Evolutionary conservation across 2,888 invertebrate genomes (phyloP), one percentile per base, ranked within the genome.

Genomic region (Drosophila demipolita): DNA sequence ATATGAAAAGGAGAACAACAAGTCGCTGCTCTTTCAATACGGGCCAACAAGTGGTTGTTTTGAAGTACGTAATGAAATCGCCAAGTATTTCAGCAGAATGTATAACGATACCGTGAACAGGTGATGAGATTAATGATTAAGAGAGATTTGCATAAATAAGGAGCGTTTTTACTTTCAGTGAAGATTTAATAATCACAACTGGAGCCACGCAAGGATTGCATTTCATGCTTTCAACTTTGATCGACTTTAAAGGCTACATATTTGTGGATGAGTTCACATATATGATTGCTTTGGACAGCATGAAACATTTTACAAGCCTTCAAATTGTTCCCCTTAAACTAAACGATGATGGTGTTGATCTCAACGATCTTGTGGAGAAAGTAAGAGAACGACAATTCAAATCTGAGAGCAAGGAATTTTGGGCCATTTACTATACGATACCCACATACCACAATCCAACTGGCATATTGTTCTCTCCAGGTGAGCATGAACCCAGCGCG

Each of bases 251-350:
- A 53, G 94, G 94, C 1, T 91, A 94, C 12, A 94, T 95, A 59
- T 95, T 95, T 89, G 94, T 95, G 12, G 96, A 96, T 83, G 95
- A 95, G 89, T 94, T 94, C 17, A 95, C 95, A 1, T 96, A 95
- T 80, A 95, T 95, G 94, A 94, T 95, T 70, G 95, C 95, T 3
- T 89, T 95, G 32, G 94, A 94, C 42, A 91, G 93, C 15, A 94
- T 95, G 72, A 92, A 92, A 66, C 94, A 94, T 75, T 95, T 95
- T 78, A 93, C 94, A 11, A 91, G 93, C 2, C 91, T 95, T 75
- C 93, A 92, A 74, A 91, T 95, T 32, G 90, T 95, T 35, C 92
- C 94, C 93, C 94, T 95, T 15, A 94, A 94, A 50, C 93, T 95
- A 73, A 94, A 94, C 73, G 85, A 93, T 0, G 93, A 94, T 75